Conservation (phyloP, 2,888 invertebrate genomes). For the Callosobruchus maculatus region DNA sequence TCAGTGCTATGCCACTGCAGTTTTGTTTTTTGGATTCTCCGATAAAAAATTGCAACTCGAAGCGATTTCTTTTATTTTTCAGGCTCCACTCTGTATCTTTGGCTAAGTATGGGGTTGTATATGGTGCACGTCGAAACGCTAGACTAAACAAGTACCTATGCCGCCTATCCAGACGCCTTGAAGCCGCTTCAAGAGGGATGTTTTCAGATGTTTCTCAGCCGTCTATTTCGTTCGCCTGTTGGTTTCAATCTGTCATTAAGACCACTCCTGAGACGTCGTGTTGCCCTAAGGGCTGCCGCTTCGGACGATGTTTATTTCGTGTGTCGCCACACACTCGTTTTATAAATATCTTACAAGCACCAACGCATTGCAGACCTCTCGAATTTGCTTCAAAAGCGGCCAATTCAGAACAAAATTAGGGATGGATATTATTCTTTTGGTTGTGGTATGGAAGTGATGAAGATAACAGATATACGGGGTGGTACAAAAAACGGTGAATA, state of each 20-base stretch:
- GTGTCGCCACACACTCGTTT: slow-evolving; percentile 14
- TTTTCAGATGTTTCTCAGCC: slow-evolving; percentile 30
- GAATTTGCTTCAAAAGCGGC: too few relatives aligned
- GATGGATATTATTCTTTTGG: too few relatives aligned
- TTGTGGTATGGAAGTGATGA: too few relatives aligned
- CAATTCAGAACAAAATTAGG: too few relatives aligned
- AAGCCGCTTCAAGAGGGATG: slow-evolving; percentile 30
- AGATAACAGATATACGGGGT: too few relatives aligned
- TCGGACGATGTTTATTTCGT: slow-evolving; percentile 10
- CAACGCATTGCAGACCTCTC: background rate
- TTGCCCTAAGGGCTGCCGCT: background rate
- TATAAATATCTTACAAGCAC: background rate
- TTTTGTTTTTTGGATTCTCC: too few relatives aligned
- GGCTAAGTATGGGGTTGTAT: slow-evolving; percentile 2
- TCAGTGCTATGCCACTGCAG: too few relatives aligned
- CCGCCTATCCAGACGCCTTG: slow-evolving; percentile 28
- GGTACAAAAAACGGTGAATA: too few relatives aligned
- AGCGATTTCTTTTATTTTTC: background rate
- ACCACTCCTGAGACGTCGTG: slow-evolving; percentile 34
- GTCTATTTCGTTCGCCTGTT: slow-evolving; percentile 42
- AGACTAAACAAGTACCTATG: slow-evolving; percentile 44
- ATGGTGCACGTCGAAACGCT: slow-evolving; percentile 9
- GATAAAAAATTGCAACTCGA: too few relatives aligned
- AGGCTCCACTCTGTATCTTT: background rate
- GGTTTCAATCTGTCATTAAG: slow-evolving; percentile 51